Evolutionary conservation across 2,888 invertebrate genomes (phyloP), one percentile per base, ranked within the genome.

Genomic region (Platerodrilus igneus): DNA sequence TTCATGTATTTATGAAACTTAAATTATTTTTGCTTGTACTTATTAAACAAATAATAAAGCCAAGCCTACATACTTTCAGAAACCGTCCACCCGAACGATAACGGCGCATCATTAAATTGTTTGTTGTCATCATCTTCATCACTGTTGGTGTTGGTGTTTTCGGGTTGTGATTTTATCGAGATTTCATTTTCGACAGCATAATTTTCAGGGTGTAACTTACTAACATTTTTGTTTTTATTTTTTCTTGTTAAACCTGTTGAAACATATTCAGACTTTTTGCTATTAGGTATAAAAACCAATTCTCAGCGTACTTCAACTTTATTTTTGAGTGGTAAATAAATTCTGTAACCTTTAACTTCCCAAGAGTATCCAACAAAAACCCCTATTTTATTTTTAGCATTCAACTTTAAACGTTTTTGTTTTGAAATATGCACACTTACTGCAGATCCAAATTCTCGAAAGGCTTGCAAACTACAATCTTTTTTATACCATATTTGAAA

Each of bases 361-460:
- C 59, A 60, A 39, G 54, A 51, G 33, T 67, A 66, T 5, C 65
- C 67, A 25, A 65, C 52, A 19, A 65, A 58, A n/a, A 59, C 53
- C 15, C 54, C 42, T 34, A 53, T 51, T 9, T 47, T 43, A 31
- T 58, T 46, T 41, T 66, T 66, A 3, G 53, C 27, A 27, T 65
- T 60, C 48, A 49, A 56, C 48, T 63, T 64, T 20, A 23, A 28
- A 22, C 59, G 20, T 7, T 53, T 57, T 37, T 62, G 51, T 45
- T 63, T 58, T 1, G 64, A 60, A 26, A 65, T 46, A 39, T 64
- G 60, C n/a, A 53, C 53, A 46, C 56, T 57, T 7, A 57, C 58
- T 34, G 53, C 35, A 9, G 50, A 48, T 13, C 67, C 13, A 11
- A 26, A 26, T 26, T 26, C 26, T 26, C 14, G 11, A 13, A 26